Conservation (phyloP, 2,797 vertebrate genomes). For the Dryobates pubescens region DNA sequence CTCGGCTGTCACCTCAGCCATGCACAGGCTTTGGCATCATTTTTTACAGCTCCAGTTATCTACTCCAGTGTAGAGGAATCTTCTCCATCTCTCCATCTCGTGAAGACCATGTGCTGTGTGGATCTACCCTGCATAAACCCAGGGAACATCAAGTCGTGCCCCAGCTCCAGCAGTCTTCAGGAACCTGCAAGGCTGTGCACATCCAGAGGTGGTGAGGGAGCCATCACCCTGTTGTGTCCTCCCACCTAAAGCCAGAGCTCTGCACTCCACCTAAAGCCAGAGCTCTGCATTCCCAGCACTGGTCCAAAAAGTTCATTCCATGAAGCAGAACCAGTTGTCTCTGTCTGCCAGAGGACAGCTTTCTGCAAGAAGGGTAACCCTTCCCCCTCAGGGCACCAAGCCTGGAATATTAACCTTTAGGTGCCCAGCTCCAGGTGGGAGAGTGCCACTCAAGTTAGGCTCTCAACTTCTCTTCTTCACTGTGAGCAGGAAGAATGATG, state of each 20-base stretch:
- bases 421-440: background rate
- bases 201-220: constrained; percentile 32
- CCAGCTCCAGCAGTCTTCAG: background rate
- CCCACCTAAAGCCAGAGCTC: constrained; percentile 27
- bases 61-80: background rate
- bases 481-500: background rate
- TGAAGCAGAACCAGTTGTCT: background rate
- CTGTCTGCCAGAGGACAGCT: background rate
- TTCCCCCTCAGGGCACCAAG: background rate
- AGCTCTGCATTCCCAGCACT: constrained; percentile 13
- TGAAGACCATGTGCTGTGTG: background rate
- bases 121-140: background rate
- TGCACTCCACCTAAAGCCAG: background rate
- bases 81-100: background rate
- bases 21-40: background rate
- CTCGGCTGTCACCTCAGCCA: constrained; percentile 12
- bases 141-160: background rate
- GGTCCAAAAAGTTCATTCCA: background rate
- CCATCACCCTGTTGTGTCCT: background rate
- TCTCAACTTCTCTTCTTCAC: background rate
- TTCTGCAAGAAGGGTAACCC: background rate
- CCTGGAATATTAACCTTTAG: background rate
- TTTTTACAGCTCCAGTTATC: constrained; percentile 16
- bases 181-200: constrained; percentile 35
- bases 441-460: background rate